Conservation (phyloP, 2,797 vertebrate species). For the Sciaenops ocellatus region DNA sequence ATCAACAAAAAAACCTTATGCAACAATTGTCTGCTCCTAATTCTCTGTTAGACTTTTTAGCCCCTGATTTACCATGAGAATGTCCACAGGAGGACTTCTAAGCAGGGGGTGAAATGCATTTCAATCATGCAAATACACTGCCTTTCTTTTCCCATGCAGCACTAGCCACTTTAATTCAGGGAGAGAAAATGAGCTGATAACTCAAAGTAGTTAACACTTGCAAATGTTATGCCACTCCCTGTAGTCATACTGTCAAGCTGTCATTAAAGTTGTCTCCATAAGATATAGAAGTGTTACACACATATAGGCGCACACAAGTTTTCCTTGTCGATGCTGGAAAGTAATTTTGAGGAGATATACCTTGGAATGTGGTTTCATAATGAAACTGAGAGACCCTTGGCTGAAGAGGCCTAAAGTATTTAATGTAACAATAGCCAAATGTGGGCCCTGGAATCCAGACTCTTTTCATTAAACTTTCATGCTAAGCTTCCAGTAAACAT, state of each 20-base stretch:
- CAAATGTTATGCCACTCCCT: slow-evolving; percentile 58
- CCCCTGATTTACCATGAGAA: slow-evolving; percentile 72
- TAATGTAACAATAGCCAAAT: slow-evolving; percentile 38
- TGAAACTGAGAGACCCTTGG: slow-evolving; percentile 47
- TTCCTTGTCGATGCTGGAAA: slow-evolving; percentile 43
- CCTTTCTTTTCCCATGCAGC: slow-evolving; percentile 57
- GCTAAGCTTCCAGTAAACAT: slow-evolving; percentile 2
- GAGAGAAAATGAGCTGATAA: slow-evolving; percentile 64
- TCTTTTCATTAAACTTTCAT: slow-evolving; percentile 1
- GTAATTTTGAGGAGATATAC: slow-evolving; percentile 71
- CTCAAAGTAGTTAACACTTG: slow-evolving; percentile 70
- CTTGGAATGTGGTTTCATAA: slow-evolving; percentile 70
- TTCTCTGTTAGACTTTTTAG: slow-evolving; percentile 61
- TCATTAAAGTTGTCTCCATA: slow-evolving; percentile 7
- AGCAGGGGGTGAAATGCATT: slow-evolving; percentile 47
- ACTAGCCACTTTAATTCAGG: slow-evolving; percentile 63
- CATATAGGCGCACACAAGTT: background rate
- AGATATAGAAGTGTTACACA: background rate
- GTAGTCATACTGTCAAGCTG: slow-evolving; percentile 19
- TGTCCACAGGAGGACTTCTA: slow-evolving; percentile 47
- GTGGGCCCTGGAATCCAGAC: slow-evolving; percentile 17
- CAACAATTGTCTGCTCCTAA: slow-evolving; percentile 63
- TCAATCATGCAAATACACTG: slow-evolving; percentile 72
- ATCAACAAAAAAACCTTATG: slow-evolving; percentile 60
- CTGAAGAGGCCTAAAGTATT: slow-evolving; percentile 50